Evolutionary conservation across 2,888 invertebrate species (phyloP).

Genomic region (Nephrotoma guestfalica): DNA sequence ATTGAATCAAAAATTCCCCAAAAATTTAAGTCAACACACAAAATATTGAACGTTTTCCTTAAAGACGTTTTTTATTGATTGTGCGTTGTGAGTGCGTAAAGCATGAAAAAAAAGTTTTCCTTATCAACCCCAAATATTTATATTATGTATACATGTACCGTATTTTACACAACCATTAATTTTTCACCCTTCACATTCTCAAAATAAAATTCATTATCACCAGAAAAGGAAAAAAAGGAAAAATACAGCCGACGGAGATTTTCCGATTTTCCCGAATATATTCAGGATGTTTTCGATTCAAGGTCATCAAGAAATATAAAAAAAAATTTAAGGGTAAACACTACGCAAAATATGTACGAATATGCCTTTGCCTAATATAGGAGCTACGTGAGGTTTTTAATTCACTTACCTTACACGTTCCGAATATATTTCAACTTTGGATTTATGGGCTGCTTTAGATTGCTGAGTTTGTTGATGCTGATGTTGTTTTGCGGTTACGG

Average conservation of each 20-base stretch:
- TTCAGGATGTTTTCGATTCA: not conserved
- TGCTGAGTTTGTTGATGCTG: conserved; percentile 11
- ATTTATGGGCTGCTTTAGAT: conserved; percentile 41
- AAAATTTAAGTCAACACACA: not conserved
- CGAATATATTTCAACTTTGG: conserved; percentile 61
- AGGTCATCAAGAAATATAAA: not conserved
- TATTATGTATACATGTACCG: no score
- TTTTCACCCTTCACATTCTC: not conserved
- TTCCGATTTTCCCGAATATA: not conserved
- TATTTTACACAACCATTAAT: not conserved
- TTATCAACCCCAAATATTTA: not conserved
- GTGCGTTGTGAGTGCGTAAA: not conserved
- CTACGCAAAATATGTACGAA: not conserved
- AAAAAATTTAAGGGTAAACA: not conserved
- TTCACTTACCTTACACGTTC: conserved; percentile 62
- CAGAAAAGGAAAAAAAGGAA: not conserved
- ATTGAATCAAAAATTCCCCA: not conserved
- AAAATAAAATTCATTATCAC: not conserved
- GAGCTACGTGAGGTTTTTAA: not conserved
- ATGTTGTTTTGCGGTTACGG: conserved; percentile 5
- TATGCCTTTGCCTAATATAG: not conserved
- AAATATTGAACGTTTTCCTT: not conserved
- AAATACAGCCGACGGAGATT: not conserved
- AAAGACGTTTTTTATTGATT: not conserved
- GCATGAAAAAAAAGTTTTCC: not conserved